Percentiles rank a stretch among this genome's conserved stretches.
Evolutionary conservation across 2,797 vertebrate species (phyloP).

Genomic region (Halcyon badia): DNA sequence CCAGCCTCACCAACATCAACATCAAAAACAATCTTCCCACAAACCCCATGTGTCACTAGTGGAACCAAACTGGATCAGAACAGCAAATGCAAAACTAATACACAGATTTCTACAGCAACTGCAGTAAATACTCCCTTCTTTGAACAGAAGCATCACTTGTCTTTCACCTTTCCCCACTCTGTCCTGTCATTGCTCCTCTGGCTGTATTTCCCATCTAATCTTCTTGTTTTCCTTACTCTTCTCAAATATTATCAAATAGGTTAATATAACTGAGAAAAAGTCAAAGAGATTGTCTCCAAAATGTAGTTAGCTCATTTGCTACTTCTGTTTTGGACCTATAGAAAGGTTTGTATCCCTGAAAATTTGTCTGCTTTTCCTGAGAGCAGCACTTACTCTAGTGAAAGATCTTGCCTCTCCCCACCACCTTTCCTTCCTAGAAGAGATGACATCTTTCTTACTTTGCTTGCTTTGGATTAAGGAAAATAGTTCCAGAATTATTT

Average conservation of each 20-base stretch:
- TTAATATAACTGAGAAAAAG: not conserved
- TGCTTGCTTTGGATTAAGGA: not conserved
- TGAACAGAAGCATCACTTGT: not conserved
- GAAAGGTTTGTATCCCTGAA: not conserved
- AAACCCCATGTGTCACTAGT: not conserved
- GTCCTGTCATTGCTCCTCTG: not conserved
- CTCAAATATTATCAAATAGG: not conserved
- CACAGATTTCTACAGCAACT: not conserved
- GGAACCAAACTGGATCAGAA: not conserved
- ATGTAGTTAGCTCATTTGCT: not conserved
- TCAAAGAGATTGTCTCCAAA: not conserved
- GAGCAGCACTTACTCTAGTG: not conserved
- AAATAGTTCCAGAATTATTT: not conserved
- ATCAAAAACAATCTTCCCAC: not conserved
- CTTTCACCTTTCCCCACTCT: not conserved
- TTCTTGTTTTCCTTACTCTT: not conserved
- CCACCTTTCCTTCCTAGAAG: not conserved
- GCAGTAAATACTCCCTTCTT: not conserved
- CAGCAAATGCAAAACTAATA: not conserved
- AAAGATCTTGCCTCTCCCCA: not conserved
- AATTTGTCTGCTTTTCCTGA: not conserved
- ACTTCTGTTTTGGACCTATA: not conserved
- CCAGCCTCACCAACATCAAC: not conserved
- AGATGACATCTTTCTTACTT: not conserved
- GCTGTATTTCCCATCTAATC: not conserved